phyloP scores from a whole-genome alignment of 2,888 invertebrate genomes.

The Drosophila flavopinicola region DNA sequence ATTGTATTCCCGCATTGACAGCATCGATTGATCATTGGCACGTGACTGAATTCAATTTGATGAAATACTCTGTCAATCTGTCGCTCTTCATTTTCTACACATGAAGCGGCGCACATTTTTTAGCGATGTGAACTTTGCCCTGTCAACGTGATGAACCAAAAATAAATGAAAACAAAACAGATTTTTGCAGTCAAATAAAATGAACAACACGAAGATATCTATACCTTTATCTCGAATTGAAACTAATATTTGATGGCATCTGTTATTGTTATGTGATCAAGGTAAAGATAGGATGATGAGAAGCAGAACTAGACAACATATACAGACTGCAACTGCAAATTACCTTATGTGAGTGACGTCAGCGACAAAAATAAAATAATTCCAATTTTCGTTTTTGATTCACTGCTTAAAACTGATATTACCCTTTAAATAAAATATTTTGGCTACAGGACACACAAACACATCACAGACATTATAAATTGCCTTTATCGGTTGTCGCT shows the following conservation, averaged over 20 bases:
- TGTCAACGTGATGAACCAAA: constrained; percentile 13
- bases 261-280: no score
- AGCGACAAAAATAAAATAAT: no score
- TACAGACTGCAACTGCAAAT: no score
- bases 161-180: background rate
- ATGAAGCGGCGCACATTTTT: constrained; percentile 29
- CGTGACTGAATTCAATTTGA: constrained; percentile 81
- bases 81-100: constrained; percentile 40
- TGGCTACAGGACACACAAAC: background rate
- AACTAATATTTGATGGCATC: no score
- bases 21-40: constrained; percentile 79
- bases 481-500: constrained; percentile 34
- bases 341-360: no score
- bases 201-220: no score
- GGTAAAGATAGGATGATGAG: no score
- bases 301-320: no score
- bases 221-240: no score
- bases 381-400: no score
- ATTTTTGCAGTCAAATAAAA: background rate
- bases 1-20: constrained; percentile 72
- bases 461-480: constrained; percentile 34
- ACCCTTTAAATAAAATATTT: background rate
- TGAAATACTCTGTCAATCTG: constrained; percentile 76
- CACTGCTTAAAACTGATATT: no score
- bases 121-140: constrained; percentile 33